These are phyloP conservation scores for Drosophila sulfurigaster DNA, from an alignment of 1,140 invertebrate genomes.

Conservation along the genomic window DNA sequence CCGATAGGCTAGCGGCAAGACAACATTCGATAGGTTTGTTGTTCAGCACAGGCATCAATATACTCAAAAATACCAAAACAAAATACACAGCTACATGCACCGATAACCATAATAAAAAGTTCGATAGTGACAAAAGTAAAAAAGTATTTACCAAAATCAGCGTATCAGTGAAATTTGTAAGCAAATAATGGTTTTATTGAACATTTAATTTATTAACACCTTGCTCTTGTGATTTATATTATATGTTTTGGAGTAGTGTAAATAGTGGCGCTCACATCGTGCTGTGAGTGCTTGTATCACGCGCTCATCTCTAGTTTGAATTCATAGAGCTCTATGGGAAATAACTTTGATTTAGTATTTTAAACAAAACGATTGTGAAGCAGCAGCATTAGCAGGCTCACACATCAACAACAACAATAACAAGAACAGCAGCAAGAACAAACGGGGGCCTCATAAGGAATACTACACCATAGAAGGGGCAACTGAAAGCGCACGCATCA, in stretches of 20 bases:
- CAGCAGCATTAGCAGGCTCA: constrained; percentile 20
- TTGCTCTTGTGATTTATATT: too few species aligned
- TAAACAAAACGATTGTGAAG: constrained; percentile 33
- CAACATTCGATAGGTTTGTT: too few species aligned
- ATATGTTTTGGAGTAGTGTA: too few species aligned
- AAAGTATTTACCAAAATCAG: not conserved
- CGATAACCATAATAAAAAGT: not conserved
- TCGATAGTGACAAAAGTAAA: constrained; percentile 1
- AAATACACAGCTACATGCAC: too few species aligned
- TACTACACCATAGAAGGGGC: constrained; percentile 15
- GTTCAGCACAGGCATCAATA: not conserved
- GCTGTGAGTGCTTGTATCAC: constrained; percentile 10
- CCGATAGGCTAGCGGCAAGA: not conserved
- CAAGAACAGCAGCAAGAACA: not conserved
- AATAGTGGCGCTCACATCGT: too few species aligned
- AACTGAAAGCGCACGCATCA: constrained; percentile 13
- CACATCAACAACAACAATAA: constrained; percentile 12
- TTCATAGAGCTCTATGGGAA: constrained; percentile 33
- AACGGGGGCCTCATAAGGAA: constrained; percentile 16
- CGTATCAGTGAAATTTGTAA: too few species aligned
- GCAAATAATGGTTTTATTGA: too few species aligned
- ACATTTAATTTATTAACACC: too few species aligned
- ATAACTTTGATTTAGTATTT: constrained; percentile 50
- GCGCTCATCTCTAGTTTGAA: constrained; percentile 37
- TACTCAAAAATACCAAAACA: too few species aligned